These are phyloP conservation scores for Ascaphus truei DNA, from an alignment of 2,113 vertebrate genomes.

Conservation along the genomic window DNA sequence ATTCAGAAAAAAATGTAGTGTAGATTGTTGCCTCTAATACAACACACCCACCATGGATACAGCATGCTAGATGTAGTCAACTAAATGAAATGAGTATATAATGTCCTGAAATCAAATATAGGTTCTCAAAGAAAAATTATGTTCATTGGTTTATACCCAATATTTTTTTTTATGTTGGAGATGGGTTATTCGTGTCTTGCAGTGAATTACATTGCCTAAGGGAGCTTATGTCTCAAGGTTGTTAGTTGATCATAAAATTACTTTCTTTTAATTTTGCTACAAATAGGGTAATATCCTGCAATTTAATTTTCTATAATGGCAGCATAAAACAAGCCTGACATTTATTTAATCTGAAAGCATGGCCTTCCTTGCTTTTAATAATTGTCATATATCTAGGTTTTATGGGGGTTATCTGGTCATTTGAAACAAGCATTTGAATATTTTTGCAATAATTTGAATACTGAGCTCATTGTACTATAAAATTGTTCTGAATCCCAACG, in stretches of 20 bases:
- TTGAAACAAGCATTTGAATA: slow-evolving; percentile 9
- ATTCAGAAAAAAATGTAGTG: not conserved
- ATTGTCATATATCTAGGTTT: slow-evolving; percentile 7
- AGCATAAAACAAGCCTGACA: slow-evolving; percentile 13
- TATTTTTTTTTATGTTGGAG: slow-evolving; percentile 13
- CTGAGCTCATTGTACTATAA: slow-evolving; percentile 5
- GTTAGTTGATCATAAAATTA: slow-evolving; percentile 28
- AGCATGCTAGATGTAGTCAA: not conserved
- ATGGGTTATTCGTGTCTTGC: slow-evolving; percentile 17
- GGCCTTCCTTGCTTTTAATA: not conserved
- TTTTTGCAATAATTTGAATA: slow-evolving; percentile 12
- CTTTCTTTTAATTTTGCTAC: slow-evolving; percentile 30
- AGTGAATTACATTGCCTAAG: slow-evolving; percentile 28
- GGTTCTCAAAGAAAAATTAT: not conserved
- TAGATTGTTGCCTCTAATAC: not conserved
- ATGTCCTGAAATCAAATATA: slow-evolving; percentile 20
- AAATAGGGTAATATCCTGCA: slow-evolving; percentile 27
- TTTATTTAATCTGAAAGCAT: slow-evolving; percentile 13
- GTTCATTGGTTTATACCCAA: slow-evolving; percentile 11
- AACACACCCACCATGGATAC: not conserved
- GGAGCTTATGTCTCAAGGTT: slow-evolving; percentile 27
- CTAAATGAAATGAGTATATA: slow-evolving; percentile 7
- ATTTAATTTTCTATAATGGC: slow-evolving; percentile 31
- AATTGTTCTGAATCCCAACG: slow-evolving; percentile 9
- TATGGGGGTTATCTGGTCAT: slow-evolving; percentile 25